Conservation (phyloP, 2,113 vertebrate genomes). For the Zapornia atra region DNA sequence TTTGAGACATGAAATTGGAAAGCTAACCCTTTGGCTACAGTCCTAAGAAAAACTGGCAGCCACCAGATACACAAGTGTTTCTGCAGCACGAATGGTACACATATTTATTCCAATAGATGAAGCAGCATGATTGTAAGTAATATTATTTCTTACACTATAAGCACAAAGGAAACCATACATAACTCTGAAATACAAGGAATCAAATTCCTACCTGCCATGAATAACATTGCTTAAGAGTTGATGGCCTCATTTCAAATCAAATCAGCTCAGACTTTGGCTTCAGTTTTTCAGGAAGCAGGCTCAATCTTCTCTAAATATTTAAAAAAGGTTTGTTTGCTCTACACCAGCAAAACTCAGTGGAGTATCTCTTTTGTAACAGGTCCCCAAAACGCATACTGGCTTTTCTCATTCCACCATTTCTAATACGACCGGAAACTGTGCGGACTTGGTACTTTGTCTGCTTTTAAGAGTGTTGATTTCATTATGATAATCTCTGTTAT, state of each 20-base stretch:
- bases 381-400: fast-evolving
- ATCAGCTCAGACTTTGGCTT: constrained; percentile 46
- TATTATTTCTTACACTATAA: background rate
- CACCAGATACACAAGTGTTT: background rate
- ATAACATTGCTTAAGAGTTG: background rate
- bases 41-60: background rate
- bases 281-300: constrained; percentile 42
- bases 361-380: background rate
- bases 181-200: background rate
- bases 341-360: background rate
- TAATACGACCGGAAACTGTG: background rate
- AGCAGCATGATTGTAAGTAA: background rate
- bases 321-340: constrained; percentile 50
- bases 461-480: background rate
- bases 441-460: constrained; percentile 64
- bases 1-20: background rate
- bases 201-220: background rate
- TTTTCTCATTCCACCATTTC: background rate
- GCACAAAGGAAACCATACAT: background rate
- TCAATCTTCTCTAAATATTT: constrained; percentile 63
- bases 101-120: background rate
- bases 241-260: constrained; percentile 22
- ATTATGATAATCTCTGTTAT: constrained; percentile 47
- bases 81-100: background rate
- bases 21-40: background rate